Conservation (phyloP, 1,140 invertebrate species). For the Sweltsa coloradensis region DNA sequence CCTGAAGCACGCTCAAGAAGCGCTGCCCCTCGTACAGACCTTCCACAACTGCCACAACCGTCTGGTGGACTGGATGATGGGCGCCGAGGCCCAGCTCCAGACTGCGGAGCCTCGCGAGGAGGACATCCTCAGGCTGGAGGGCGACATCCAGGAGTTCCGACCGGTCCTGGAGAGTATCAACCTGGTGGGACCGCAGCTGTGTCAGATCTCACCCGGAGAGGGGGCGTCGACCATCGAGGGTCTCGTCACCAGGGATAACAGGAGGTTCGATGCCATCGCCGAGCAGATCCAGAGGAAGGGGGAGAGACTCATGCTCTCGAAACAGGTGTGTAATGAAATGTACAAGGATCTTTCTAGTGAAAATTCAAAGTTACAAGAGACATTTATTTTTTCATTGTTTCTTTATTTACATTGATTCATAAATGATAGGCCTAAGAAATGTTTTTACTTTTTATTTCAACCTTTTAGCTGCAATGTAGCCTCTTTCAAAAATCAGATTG, state of each 20-base stretch:
- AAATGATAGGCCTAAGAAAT: no score
- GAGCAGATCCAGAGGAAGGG: conserved; percentile 91
- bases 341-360: neutral
- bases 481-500: no score
- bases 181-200: conserved; percentile 82
- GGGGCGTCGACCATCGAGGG: conserved; percentile 88
- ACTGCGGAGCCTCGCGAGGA: conserved; percentile 72
- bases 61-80: conserved; percentile 85
- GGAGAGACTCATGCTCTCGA: conserved; percentile 81
- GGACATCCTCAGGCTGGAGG: conserved; percentile 69
- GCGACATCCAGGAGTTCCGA: conserved; percentile 71
- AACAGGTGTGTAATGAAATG: conserved; percentile 40
- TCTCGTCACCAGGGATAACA: conserved; percentile 80
- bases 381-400: no score
- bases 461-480: no score
- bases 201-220: conserved; percentile 82
- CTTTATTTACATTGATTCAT: no score
- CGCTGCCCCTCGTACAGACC: conserved; percentile 82
- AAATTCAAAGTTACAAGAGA: neutral
- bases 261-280: conserved; percentile 85
- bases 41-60: conserved; percentile 83
- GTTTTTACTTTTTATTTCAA: no score
- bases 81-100: conserved; percentile 78
- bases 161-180: conserved; percentile 83
- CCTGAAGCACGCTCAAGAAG: conserved; percentile 74